Conservation (phyloP, 2,113 vertebrate species). For the Cynopterus brachyotis region DNA sequence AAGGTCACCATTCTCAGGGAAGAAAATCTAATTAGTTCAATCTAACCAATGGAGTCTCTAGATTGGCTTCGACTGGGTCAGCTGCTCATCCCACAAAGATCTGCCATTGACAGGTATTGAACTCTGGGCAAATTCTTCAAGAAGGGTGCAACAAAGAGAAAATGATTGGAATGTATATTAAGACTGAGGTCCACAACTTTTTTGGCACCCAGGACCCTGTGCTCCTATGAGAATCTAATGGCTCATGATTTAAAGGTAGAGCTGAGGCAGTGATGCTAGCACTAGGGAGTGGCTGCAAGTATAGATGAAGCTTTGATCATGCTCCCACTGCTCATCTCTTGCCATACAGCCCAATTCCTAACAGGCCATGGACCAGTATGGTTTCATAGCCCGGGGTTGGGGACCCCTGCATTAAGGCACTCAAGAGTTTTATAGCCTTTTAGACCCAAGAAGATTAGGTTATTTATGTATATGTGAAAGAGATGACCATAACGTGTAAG, state of each 20-base stretch:
- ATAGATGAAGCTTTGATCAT: too few relatives aligned
- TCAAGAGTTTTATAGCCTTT: background rate
- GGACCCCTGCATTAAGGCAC: background rate
- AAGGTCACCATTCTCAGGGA: background rate
- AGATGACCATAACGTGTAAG: background rate
- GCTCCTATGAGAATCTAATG: too few relatives aligned
- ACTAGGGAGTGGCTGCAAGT: too few relatives aligned
- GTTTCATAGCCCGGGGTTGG: too few relatives aligned
- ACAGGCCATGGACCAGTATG: too few relatives aligned
- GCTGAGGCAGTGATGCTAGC: too few relatives aligned
- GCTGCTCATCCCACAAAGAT: background rate
- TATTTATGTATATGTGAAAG: background rate
- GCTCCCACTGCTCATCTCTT: too few relatives aligned
- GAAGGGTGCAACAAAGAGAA: background rate
- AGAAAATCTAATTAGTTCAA: background rate
- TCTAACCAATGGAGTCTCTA: background rate
- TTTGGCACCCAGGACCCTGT: too few relatives aligned
- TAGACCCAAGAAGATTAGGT: background rate
- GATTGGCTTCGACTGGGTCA: background rate
- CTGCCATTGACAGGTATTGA: background rate
- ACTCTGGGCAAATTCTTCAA: background rate
- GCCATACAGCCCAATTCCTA: too few relatives aligned
- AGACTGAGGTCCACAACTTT: background rate
- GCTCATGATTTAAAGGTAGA: too few relatives aligned
- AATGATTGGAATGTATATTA: background rate